These are phyloP conservation scores for Polydrusus pterygomalis DNA, from an alignment of 2,888 invertebrate species.

Conservation along the genomic window DNA sequence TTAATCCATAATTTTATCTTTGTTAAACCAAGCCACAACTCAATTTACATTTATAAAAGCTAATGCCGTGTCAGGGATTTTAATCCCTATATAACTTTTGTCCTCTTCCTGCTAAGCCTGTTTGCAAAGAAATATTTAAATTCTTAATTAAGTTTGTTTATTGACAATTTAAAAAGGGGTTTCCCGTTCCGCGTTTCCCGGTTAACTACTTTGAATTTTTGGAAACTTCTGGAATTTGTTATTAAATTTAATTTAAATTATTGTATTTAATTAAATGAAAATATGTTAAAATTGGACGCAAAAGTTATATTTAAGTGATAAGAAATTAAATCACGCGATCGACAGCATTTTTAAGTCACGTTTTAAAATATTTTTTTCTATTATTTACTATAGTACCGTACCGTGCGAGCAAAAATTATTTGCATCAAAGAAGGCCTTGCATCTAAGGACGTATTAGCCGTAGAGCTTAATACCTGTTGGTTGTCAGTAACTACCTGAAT, in stretches of 20 bases:
- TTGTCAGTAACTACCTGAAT: no score
- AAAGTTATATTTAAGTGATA: no score
- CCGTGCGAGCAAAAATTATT: no score
- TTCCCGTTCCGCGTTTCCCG: background rate
- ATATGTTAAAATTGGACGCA: background rate
- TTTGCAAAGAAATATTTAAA: conserved; percentile 12
- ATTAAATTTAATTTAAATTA: conserved; percentile 1
- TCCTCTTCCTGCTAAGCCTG: background rate
- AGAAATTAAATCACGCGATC: no score
- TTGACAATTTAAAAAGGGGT: conserved; percentile 7
- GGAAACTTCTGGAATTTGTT: conserved; percentile 5
- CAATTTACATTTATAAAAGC: background rate
- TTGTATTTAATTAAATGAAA: background rate
- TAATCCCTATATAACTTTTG: conserved; percentile 6
- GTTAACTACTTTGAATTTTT: background rate
- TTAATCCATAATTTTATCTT: background rate
- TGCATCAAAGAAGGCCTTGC: no score
- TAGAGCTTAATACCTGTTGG: no score
- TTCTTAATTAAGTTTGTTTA: conserved; percentile 12
- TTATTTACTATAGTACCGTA: no score
- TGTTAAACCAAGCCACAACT: background rate
- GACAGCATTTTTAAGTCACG: no score
- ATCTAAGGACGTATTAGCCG: no score
- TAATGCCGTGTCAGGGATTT: background rate
- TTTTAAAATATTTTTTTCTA: no score